A percentile compares a stretch with the other conserved stretches of the same genome.
Conservation (phyloP, 2,113 vertebrate genomes). For the Xiphophorus couchianus region DNA sequence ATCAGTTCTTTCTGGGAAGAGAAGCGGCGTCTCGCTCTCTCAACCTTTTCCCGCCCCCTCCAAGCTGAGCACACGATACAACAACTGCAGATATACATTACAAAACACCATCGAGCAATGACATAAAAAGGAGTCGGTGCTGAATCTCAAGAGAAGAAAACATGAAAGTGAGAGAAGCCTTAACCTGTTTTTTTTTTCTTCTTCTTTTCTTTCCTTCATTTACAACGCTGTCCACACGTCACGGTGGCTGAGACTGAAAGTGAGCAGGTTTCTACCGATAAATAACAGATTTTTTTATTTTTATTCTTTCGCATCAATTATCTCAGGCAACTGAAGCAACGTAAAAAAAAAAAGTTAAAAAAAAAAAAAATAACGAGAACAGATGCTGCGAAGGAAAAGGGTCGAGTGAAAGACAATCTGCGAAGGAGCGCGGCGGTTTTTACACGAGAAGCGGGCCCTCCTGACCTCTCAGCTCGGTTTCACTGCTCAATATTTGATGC, state of each 20-base stretch:
- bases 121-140: slow-evolving; percentile 26
- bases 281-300: neutral
- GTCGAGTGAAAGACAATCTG: neutral
- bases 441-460: slow-evolving; percentile 25
- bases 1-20: slow-evolving; percentile 14
- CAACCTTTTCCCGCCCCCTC: neutral
- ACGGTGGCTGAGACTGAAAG: neutral
- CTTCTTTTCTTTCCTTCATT: neutral
- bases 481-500: slow-evolving; percentile 71
- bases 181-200: neutral
- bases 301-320: neutral
- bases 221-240: neutral
- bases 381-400: neutral
- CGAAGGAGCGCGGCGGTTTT: slow-evolving; percentile 7
- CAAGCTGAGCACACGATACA: slow-evolving; percentile 27
- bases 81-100: slow-evolving; percentile 42
- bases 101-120: slow-evolving; percentile 26
- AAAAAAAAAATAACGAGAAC: neutral
- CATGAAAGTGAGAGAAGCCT: neutral
- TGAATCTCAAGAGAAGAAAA: slow-evolving; percentile 22
- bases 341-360: neutral
- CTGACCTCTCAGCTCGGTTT: slow-evolving; percentile 68
- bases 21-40: neutral
- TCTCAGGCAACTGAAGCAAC: neutral
- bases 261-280: neutral